Evolutionary conservation across 2,888 invertebrate genomes (phyloP), one percentile per base, ranked within the genome.

Genomic region (Lymantria monacha): DNA sequence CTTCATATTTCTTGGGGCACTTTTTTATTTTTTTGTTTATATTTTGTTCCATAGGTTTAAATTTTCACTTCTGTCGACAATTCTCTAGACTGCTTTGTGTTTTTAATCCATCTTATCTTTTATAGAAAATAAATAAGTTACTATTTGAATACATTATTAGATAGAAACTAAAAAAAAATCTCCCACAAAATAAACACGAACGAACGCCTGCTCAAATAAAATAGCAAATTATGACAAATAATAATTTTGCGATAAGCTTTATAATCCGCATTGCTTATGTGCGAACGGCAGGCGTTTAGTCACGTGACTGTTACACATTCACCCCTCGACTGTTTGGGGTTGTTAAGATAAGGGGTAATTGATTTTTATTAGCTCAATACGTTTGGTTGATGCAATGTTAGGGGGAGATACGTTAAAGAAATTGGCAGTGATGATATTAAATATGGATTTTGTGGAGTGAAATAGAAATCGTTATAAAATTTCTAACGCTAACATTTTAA

Each of bases 191-290:
- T 10, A 33, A 51, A 42, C 22, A 42, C 22, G 54, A 46, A 43
- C 43, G 52, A 45, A 53, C 65, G 64, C 65, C 56, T 56, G 64
- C 42, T 41, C 30, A 48, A 61, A 65, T 57, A 56, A 56, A 61
- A 59, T 46, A 66, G 57, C 69, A 69, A 66, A 67, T 63, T 44
- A 61, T 61, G 61, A 66, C 69, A 69, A 67, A 66, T 67, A 67
- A 69, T 59, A 50, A 48, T 45, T 55, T 57, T 48, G 53, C 47
- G 61, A 67, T 66, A 61, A 51, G 51, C 33, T 9, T 41, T 46
- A 36, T 64, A 54, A 68, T 63, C 66, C 57, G 14, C 30, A 1
- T 42, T 43, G 40, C 47, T 48, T 56, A 57, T 57, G 63, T 33
- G 42, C 41, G 40, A 9, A 31, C 45, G 44, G 0, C 41, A 41